Percentiles rank a stretch among this genome's conserved stretches.
Evolutionary conservation across 2,888 invertebrate genomes (phyloP).

Genomic region (Odontomyia ornata): DNA sequence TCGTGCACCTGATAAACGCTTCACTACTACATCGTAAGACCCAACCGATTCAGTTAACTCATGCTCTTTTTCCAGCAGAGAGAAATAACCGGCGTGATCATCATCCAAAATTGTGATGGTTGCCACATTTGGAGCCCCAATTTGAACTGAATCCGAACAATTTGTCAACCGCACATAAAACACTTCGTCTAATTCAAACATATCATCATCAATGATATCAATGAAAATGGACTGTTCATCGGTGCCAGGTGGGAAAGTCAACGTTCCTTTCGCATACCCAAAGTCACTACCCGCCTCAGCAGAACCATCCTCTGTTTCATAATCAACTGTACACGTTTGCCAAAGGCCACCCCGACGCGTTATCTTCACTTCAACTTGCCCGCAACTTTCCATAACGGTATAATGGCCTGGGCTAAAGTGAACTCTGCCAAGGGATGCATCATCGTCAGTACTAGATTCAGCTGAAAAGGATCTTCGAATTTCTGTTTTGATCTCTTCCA

Average conservation of each 20-base stretch:
- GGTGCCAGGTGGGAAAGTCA: slow-evolving; percentile 90
- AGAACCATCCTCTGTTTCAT: slow-evolving; percentile 95
- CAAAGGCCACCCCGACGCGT: slow-evolving; percentile 84
- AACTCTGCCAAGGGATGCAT: slow-evolving; percentile 73
- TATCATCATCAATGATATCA: slow-evolving; percentile 97
- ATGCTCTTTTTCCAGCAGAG: slow-evolving; percentile 84
- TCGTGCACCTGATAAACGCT: slow-evolving; percentile 92
- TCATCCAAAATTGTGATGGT: slow-evolving; percentile 99
- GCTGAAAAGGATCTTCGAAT: slow-evolving; percentile 73
- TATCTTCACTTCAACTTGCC: slow-evolving; percentile 91
- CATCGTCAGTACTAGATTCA: slow-evolving; percentile 72
- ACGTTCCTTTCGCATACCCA: slow-evolving; percentile 83
- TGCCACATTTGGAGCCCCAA: slow-evolving; percentile 88
- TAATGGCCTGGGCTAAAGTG: slow-evolving; percentile 97
- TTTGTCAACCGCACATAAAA: slow-evolving; percentile 87
- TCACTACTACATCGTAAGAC: slow-evolving; percentile 82
- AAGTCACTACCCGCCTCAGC: slow-evolving; percentile 98
- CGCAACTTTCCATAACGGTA: slow-evolving; percentile 98
- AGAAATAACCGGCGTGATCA: slow-evolving; percentile 98
- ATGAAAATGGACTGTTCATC: slow-evolving; percentile 86
- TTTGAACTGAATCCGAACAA: slow-evolving; percentile 73
- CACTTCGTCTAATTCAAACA: slow-evolving; percentile 99
- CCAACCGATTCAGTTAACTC: slow-evolving; percentile 94
- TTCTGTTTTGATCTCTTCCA: slow-evolving; percentile 71
- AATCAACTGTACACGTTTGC: slow-evolving; percentile 85